Percentiles rank a stretch among this genome's conserved stretches.
These are phyloP conservation scores for Eptesicus fuscus DNA, from an alignment of 2,113 vertebrate species.

Conservation along the genomic window DNA sequence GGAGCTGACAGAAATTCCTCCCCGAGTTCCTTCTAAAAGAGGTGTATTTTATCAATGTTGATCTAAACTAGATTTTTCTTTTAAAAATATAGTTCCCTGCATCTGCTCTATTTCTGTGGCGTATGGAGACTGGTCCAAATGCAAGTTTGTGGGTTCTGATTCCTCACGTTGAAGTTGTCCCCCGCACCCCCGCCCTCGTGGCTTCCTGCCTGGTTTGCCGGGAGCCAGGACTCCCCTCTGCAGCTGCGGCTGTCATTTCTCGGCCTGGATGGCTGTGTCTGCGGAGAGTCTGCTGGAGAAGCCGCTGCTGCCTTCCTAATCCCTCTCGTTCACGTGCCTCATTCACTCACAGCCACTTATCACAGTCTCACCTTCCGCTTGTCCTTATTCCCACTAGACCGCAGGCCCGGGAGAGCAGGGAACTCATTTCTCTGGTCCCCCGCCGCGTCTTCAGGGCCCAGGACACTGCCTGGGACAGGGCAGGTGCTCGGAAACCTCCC, in stretches of 20 bases:
- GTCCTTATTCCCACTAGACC: background rate
- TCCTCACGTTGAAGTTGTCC: background rate
- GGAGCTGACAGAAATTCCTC: background rate
- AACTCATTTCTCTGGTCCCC: background rate
- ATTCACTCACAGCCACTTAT: background rate
- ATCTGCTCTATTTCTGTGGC: background rate
- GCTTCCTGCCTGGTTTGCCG: background rate
- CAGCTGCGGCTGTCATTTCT: background rate
- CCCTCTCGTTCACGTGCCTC: background rate
- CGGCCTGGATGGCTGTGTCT: background rate
- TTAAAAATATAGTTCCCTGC: background rate
- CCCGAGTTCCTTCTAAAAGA: background rate
- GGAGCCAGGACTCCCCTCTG: background rate
- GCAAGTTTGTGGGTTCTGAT: background rate
- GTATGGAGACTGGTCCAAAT: background rate
- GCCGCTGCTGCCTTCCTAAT: background rate
- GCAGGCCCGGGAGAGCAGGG: background rate
- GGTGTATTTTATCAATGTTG: background rate
- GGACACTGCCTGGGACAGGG: background rate
- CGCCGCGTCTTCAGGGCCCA: background rate
- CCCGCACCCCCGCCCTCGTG: rapidly evolving
- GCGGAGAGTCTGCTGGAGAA: background rate
- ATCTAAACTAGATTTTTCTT: slow-evolving; percentile 14
- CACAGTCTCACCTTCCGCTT: background rate
- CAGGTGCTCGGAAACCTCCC: background rate